phyloP scores from a whole-genome alignment of 2,888 invertebrate species.

The Drosophila melanosoma region DNA sequence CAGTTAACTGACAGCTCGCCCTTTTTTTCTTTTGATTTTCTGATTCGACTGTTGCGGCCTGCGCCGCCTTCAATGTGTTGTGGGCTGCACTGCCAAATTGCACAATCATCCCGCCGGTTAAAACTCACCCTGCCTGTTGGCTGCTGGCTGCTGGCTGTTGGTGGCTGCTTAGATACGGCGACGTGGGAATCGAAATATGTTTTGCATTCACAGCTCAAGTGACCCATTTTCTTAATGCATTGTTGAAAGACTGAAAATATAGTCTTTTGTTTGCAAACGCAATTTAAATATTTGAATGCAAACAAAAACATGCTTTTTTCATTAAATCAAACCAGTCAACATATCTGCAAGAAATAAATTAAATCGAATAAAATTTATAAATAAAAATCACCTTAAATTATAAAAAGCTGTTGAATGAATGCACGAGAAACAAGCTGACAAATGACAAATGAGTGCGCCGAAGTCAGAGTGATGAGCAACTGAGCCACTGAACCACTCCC shows the following conservation, averaged over 20 bases:
- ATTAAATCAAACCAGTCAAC: not conserved
- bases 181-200: conserved; percentile 41
- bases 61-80: conserved; percentile 29
- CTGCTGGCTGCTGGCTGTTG: not conserved
- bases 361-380: not conserved
- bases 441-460: not conserved
- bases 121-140: conserved; percentile 10
- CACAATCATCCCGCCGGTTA: conserved; percentile 24
- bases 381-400: not conserved
- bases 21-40: conserved; percentile 36
- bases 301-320: not conserved
- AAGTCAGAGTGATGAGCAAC: conserved; percentile 20
- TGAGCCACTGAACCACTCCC: conserved; percentile 23
- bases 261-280: not conserved
- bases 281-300: not conserved
- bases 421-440: not conserved
- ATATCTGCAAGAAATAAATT: not conserved
- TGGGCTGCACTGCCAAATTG: conserved; percentile 43
- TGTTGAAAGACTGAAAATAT: conserved; percentile 3
- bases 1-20: conserved; percentile 56
- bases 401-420: not conserved
- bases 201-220: conserved; percentile 31
- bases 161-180: not conserved
- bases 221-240: conserved; percentile 44
- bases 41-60: conserved; percentile 32